Evolutionary conservation across 2,113 vertebrate genomes (phyloP).

Genomic region (Oryzias melastigma): DNA sequence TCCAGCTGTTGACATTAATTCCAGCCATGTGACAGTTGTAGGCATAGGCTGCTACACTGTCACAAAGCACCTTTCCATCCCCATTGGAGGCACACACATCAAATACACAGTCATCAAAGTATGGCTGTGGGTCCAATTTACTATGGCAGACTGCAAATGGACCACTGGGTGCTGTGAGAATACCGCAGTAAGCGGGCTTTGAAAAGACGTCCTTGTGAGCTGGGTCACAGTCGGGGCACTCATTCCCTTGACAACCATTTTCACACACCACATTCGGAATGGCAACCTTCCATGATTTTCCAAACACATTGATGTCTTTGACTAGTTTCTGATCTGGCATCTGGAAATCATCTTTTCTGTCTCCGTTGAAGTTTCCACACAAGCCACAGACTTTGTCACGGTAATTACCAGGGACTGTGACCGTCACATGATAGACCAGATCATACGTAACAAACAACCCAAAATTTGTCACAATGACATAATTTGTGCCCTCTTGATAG

Average conservation of each 20-base stretch:
- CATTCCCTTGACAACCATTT: slow-evolving; percentile 54
- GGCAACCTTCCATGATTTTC: slow-evolving; percentile 64
- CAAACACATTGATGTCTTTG: slow-evolving; percentile 49
- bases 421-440: slow-evolving; percentile 60
- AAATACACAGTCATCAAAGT: slow-evolving; percentile 71
- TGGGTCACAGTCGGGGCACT: slow-evolving; percentile 33
- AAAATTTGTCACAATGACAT: slow-evolving; percentile 61
- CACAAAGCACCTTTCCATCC: slow-evolving; percentile 63
- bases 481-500: slow-evolving; percentile 41
- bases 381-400: slow-evolving; percentile 65
- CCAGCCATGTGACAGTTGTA: slow-evolving; percentile 64
- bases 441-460: slow-evolving; percentile 69
- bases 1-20: slow-evolving; percentile 66
- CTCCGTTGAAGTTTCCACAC: slow-evolving; percentile 74
- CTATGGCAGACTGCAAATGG: slow-evolving; percentile 70
- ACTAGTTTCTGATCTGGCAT: slow-evolving; percentile 19
- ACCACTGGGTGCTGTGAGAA: slow-evolving; percentile 55
- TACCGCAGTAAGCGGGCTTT: slow-evolving; percentile 60
- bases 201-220: slow-evolving; percentile 57
- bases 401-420: slow-evolving; percentile 71
- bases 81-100: slow-evolving; percentile 70
- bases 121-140: slow-evolving; percentile 62
- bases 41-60: slow-evolving; percentile 69
- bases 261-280: slow-evolving; percentile 54
- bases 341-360: slow-evolving; percentile 60